Evolutionary conservation across 2,113 vertebrate species (phyloP).

Genomic region (Poeciliopsis occidentalis): DNA sequence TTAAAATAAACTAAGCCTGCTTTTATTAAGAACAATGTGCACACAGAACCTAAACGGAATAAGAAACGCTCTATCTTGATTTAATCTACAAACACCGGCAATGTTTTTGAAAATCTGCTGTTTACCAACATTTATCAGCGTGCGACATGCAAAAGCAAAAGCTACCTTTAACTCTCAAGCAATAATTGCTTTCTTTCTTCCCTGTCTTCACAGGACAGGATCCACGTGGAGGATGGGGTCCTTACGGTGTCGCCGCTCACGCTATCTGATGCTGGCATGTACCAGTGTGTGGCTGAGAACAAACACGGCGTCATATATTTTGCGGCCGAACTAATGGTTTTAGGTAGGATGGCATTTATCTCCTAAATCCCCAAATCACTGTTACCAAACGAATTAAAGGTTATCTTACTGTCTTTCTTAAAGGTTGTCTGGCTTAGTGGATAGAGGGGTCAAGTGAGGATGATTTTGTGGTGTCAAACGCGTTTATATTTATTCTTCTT

Average conservation of each 20-base stretch:
- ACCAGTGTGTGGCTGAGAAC: constrained; percentile 94
- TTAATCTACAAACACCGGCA: not conserved
- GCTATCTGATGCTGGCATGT: constrained; percentile 91
- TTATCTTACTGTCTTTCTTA: constrained; percentile 69
- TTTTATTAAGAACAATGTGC: not conserved
- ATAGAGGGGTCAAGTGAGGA: constrained; percentile 65
- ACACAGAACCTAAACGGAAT: not conserved
- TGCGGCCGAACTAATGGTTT: constrained; percentile 89
- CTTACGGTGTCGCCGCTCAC: constrained; percentile 86
- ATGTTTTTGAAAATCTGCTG: constrained; percentile 26
- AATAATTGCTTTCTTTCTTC: constrained; percentile 65
- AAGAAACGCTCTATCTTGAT: no score
- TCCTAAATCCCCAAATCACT: constrained; percentile 64
- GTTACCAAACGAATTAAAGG: constrained; percentile 69
- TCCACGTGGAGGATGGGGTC: constrained; percentile 89
- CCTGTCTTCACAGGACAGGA: constrained; percentile 87
- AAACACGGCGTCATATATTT: constrained; percentile 91
- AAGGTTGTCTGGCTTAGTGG: constrained; percentile 74
- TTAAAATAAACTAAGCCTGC: not conserved
- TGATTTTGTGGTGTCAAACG: constrained; percentile 60
- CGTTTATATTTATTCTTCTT: constrained; percentile 46
- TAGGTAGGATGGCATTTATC: constrained; percentile 86
- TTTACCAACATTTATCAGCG: constrained; percentile 16
- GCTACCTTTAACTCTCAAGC: constrained; percentile 33
- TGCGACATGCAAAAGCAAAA: constrained; percentile 36